Conservation (phyloP, 2,888 invertebrate genomes). For the Drosophila niveifrons region DNA sequence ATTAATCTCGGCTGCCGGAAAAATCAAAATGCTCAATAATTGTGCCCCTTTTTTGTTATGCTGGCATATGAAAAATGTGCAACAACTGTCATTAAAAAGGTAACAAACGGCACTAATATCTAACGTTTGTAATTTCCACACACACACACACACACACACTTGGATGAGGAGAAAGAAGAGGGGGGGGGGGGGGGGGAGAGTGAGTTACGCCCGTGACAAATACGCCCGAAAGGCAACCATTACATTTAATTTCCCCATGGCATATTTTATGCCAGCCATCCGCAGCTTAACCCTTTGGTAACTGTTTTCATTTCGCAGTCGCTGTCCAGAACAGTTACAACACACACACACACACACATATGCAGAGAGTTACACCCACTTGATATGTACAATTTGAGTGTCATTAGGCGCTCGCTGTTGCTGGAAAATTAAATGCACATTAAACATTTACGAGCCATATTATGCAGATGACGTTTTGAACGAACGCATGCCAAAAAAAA, state of each 20-base stretch:
- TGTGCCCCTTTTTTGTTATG: not conserved
- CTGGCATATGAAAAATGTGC: slow-evolving; percentile 41
- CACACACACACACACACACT: slow-evolving; percentile 15
- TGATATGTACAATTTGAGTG: slow-evolving; percentile 27
- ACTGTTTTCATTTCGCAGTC: slow-evolving; percentile 2
- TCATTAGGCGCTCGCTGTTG: slow-evolving; percentile 32
- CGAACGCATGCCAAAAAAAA: slow-evolving; percentile 6
- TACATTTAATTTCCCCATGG: slow-evolving; percentile 55
- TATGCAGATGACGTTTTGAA: slow-evolving; percentile 11
- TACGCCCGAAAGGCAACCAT: slow-evolving; percentile 37
- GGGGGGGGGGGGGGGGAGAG: not conserved
- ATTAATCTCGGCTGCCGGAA: too few relatives aligned
- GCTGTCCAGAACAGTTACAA: slow-evolving; percentile 24
- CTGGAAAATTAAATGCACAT: slow-evolving; percentile 52
- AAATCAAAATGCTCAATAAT: too few relatives aligned
- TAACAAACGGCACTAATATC: slow-evolving; percentile 46
- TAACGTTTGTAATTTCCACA: slow-evolving; percentile 27
- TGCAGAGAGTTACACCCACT: not conserved
- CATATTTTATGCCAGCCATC: slow-evolving; percentile 50
- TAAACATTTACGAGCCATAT: slow-evolving; percentile 45
- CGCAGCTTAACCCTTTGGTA: slow-evolving; percentile 42
- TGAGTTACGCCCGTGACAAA: slow-evolving; percentile 16
- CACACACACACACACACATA: slow-evolving; percentile 7
- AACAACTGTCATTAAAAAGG: slow-evolving; percentile 42
- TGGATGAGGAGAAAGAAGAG: not conserved